Percentiles rank a stretch among this genome's conserved stretches.
Conservation (phyloP, 2,113 vertebrate genomes). For the Bettongia penicillata region DNA sequence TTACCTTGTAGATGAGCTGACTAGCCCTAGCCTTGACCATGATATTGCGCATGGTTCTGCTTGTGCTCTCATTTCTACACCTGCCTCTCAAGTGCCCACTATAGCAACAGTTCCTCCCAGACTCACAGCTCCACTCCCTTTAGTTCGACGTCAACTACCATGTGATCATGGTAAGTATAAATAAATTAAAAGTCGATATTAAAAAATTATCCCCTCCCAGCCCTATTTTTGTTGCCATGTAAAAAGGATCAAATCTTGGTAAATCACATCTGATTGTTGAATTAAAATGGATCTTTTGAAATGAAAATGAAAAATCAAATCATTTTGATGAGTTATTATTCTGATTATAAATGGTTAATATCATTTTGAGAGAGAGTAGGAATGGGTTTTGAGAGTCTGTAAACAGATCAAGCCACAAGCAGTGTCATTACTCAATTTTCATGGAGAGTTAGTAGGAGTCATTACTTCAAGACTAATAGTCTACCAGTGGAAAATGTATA, state of each 20-base stretch:
- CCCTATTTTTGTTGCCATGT: background rate
- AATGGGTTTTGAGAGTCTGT: too few species aligned
- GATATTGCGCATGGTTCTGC: constrained; percentile 87
- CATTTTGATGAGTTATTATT: background rate
- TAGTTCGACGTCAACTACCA: constrained; percentile 89
- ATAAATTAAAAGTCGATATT: background rate
- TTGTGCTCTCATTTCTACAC: constrained; percentile 87
- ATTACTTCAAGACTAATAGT: too few species aligned
- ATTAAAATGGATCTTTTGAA: background rate
- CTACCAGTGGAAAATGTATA: too few species aligned
- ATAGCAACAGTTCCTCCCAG: constrained; percentile 87
- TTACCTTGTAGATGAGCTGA: constrained; percentile 87
- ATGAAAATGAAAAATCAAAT: constrained; percentile 4
- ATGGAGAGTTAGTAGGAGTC: too few species aligned
- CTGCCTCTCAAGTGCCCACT: constrained; percentile 81
- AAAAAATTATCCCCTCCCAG: constrained; percentile 40
- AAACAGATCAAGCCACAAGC: too few species aligned
- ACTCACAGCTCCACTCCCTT: constrained; percentile 84
- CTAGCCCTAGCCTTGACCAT: constrained; percentile 90
- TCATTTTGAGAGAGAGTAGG: too few species aligned
- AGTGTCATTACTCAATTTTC: too few species aligned
- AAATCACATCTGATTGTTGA: background rate
- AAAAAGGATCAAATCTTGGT: background rate
- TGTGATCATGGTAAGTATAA: constrained; percentile 87
- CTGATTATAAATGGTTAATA: too few species aligned